Conservation (phyloP, 23 tunicate genomes). For the Corella eumyota region DNA sequence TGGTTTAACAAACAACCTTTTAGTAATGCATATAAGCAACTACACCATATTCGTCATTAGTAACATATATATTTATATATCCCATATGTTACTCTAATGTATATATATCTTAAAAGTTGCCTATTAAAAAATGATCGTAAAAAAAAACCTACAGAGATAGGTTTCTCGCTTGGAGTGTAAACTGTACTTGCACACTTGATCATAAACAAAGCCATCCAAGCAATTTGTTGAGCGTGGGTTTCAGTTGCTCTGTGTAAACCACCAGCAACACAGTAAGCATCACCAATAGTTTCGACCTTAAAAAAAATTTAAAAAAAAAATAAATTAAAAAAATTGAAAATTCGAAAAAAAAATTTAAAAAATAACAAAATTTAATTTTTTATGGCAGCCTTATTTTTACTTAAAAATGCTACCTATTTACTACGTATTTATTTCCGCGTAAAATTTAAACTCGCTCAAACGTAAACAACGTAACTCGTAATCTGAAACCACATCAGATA, state of each 20-base stretch:
- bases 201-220: conserved; percentile 98
- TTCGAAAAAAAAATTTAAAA: background rate
- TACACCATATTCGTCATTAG: no score
- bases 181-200: conserved; percentile 54
- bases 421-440: background rate
- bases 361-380: background rate
- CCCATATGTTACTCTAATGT: no score
- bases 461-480: no score
- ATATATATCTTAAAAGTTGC: no score
- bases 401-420: background rate
- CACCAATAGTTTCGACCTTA: conserved; percentile 96
- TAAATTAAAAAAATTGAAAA: background rate
- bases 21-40: no score
- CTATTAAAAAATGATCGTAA: no score
- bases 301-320: background rate
- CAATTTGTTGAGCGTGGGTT: conserved; percentile 89
- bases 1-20: no score
- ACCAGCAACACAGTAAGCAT: conserved; percentile 97
- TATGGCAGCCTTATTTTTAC: background rate
- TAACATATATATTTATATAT: no score
- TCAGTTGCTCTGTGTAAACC: conserved; percentile 61
- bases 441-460: no score
- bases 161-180: conserved; percentile 46
- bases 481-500: no score
- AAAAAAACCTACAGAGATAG: conserved; percentile 25